These are phyloP conservation scores for Sebastes elongatus DNA, from an alignment of 2,797 vertebrate species.

Conservation along the genomic window DNA sequence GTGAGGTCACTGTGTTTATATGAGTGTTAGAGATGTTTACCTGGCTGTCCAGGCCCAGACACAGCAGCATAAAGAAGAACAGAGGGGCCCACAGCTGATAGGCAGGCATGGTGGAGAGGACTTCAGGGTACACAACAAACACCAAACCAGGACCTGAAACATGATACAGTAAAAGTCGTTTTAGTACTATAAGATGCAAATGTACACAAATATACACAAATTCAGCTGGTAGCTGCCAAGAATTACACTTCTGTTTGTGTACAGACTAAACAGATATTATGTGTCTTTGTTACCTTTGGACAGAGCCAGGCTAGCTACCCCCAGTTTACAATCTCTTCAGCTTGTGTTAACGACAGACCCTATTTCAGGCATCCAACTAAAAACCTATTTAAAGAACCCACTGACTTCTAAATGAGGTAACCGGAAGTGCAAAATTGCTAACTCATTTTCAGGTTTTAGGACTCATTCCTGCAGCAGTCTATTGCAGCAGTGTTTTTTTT, in stretches of 20 bases:
- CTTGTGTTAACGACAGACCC: too few relatives aligned
- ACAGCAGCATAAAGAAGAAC: constrained; percentile 85
- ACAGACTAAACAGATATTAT: background rate
- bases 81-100: constrained; percentile 79
- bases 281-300: background rate
- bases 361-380: too few relatives aligned
- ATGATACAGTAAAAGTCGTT: background rate
- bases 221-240: background rate
- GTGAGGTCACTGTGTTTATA: background rate
- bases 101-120: constrained; percentile 81
- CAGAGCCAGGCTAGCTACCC: background rate
- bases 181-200: background rate
- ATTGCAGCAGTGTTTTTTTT: background rate
- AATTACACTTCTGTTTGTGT: background rate
- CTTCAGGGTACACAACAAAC: constrained; percentile 85
- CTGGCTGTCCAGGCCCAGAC: constrained; percentile 84
- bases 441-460: too few relatives aligned
- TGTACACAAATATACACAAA: background rate
- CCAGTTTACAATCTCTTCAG: background rate
- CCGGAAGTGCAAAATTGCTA: too few relatives aligned
- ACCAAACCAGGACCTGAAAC: constrained; percentile 82
- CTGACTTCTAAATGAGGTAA: too few relatives aligned
- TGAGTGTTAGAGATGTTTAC: constrained; percentile 50
- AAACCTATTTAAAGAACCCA: too few relatives aligned
- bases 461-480: background rate